Evolutionary conservation across 2,888 invertebrate species (phyloP).

Genomic region (Leptinotarsa peninsularis): DNA sequence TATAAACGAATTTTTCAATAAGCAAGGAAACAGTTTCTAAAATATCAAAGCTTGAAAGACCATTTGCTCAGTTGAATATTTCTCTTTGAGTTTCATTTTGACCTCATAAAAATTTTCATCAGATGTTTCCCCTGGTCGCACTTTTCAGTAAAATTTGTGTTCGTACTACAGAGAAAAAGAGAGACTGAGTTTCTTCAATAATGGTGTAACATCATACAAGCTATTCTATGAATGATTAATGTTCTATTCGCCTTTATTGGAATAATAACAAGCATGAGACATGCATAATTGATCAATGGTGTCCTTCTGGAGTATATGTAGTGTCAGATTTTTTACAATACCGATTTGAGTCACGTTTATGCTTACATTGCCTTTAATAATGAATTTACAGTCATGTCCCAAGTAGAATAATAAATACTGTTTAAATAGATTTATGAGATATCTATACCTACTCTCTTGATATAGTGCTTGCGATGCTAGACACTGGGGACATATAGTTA

Average conservation of each 20-base stretch:
- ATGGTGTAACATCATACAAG: neutral
- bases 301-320: neutral
- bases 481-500: neutral
- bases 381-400: neutral
- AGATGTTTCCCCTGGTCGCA: too few relatives aligned
- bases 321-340: neutral
- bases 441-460: neutral
- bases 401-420: neutral
- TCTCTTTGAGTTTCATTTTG: too few relatives aligned
- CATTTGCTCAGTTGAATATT: too few relatives aligned
- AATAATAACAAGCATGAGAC: neutral
- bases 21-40: too few relatives aligned
- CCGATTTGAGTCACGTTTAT: neutral
- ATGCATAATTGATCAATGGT: constrained; percentile 4
- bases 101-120: too few relatives aligned
- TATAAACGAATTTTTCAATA: too few relatives aligned
- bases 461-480: neutral
- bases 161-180: neutral
- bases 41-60: too few relatives aligned
- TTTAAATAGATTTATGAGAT: neutral
- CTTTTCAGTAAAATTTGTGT: neutral
- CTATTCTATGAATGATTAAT: neutral
- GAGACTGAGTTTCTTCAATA: neutral
- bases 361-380: neutral
- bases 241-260: neutral